Evolutionary conservation across 1,140 invertebrate species (phyloP), one percentile per base, ranked within the genome.

Genomic region (Sycophaga agraensis): DNA sequence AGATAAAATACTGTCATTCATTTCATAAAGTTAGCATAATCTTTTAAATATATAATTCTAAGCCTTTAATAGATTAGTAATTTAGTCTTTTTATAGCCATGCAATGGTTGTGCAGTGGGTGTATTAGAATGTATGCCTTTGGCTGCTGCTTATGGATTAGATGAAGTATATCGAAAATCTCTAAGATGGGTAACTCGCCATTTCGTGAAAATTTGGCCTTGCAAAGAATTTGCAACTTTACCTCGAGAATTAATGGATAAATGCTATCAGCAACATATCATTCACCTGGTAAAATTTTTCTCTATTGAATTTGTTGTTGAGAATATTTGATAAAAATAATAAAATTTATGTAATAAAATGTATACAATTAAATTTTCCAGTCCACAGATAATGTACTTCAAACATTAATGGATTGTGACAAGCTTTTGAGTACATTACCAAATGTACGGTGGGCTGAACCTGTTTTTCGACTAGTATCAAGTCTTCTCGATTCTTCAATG

Each of bases 1-100:
- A 93, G 79, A 88, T 88, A 5, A 91, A 93, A 79, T 93, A 94
- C 78, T 96, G 93, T 76, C 94, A 97, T 76, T 89, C 91, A 70
- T 95, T 94, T 74, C 92, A 94, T 70, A 89, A 88, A 82, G 91
- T 92, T 78, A 75, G 66, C 78, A 57, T 59, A 12, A 48, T 14
- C 1, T 46, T 46, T 1, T 24, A 46, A 24, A 45, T 45, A 45
- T 14, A 26, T 4, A 9, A 45, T 26, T 31, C 2, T 5, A 48
- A 8, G 16, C 4, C 28, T 6, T 11, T 4, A 31, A 11, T 11
- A 11, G 28, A 11, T 11, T 31, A 31, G 11, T 4, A 48, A 24
- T 51, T 12, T n/a, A 14, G 8, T 24, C 34, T 14, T 16, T 26
- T 39, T 53, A 17, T 2, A 53, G 50, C 50, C 50, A 9, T 53